Base-by-base conservation (phyloP, 2,888 invertebrate species). In the Notocelia uddmanniana region DNA sequence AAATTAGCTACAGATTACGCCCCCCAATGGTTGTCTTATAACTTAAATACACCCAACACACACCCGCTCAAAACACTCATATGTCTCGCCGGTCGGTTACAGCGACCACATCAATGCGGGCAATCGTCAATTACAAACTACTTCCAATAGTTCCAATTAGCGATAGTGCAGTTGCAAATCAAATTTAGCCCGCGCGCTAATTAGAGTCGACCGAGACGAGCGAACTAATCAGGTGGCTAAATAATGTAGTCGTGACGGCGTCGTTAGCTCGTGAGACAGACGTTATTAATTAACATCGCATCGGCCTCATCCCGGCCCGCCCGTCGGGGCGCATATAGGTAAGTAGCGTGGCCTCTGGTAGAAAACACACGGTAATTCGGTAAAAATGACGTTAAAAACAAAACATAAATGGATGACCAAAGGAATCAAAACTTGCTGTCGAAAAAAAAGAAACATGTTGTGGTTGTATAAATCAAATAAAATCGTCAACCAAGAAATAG, bases 261-360 rank as follows among this genome's bases (percentile, higher is more conserved):
- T 91, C 90, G 91, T 92, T 91, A 91, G 90, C 86, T 89, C 87
- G 88, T 89, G 88, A 90, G 91, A 91, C 90, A 92, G 89, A 91
- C 92, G 90, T 91, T 91, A 93, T 92, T 92, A 93, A 92, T 93
- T 93, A 92, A 90, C 91, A 89, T 91, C 90, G 88, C 89, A 88
- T 88, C 83, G 84, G 79, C 81, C 77, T 78, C 80, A 81, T 76
- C 81, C 75, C 78, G 76, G 77, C 72, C 77, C 75, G 73, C 15
- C 15, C 41, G 41, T 60, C 74, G 76, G 76, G 75, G 72, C 74
- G 74, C 74, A 74, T 72, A 37, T 74, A 78, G 76, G 77, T 77
- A 77, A 60, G 64, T 64, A 52, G 50, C 8, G 19, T 8, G 19
- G 13, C 41, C 41, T n/a, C n/a, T 45, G 41, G n/a, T n/a, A 45